These are phyloP conservation scores for Heteromormyrus szaboi DNA, from an alignment of 2,797 vertebrate species.

Conservation along the genomic window DNA sequence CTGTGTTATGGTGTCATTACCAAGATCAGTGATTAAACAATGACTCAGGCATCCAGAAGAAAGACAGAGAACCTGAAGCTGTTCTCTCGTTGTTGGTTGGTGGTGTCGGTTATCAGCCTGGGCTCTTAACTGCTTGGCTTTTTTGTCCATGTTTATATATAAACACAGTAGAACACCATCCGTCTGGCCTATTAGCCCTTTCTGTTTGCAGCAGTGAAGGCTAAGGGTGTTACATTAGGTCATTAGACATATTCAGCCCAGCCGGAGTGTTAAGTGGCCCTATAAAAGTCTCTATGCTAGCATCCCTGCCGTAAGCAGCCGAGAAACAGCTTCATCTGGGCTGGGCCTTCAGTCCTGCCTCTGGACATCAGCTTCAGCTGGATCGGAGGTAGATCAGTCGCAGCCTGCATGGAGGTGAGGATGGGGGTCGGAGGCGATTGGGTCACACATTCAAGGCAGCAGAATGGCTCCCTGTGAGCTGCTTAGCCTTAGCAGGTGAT, in stretches of 20 bases:
- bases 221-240: not conserved
- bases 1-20: not conserved
- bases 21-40: not conserved
- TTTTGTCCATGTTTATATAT: not conserved
- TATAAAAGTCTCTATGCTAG: not conserved
- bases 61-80: not conserved
- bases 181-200: not conserved
- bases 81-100: not conserved
- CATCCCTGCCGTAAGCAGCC: not conserved
- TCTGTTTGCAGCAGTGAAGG: not conserved
- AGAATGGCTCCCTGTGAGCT: not conserved
- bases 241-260: not conserved
- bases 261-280: not conserved
- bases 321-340: not conserved
- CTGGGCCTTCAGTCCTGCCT: not conserved
- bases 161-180: not conserved
- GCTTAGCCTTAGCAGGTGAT: not conserved
- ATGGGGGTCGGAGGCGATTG: not conserved
- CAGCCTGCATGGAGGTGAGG: not conserved
- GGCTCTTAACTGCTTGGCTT: not conserved
- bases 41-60: not conserved
- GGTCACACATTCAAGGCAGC: not conserved
- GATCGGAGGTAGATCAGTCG: not conserved
- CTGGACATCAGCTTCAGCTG: not conserved
- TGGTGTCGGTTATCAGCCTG: not conserved